These are phyloP conservation scores for Nannoperca australis DNA, from an alignment of 2,797 vertebrate genomes.

Conservation along the genomic window DNA sequence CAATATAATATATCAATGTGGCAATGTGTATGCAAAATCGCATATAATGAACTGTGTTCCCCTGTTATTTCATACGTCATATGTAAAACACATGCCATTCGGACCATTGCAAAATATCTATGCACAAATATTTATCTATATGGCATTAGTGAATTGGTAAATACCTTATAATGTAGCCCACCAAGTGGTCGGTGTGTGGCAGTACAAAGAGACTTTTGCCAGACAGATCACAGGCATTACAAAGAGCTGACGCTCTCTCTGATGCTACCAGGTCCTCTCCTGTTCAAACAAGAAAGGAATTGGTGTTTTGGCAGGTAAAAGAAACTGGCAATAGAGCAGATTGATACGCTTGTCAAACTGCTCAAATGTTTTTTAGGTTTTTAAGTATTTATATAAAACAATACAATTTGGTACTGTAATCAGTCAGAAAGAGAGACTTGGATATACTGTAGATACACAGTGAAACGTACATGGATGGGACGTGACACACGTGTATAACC, in stretches of 20 bases:
- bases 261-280: constrained; percentile 97
- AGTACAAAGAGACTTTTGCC: constrained; percentile 97
- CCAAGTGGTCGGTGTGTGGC: constrained; percentile 97
- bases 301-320: background rate
- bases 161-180: constrained; percentile 98
- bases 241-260: constrained; percentile 93
- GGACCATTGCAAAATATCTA: background rate
- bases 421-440: background rate
- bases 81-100: background rate
- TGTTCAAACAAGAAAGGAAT: constrained; percentile 60
- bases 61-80: background rate
- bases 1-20: too few relatives aligned
- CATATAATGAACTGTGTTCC: background rate
- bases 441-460: background rate
- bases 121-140: background rate
- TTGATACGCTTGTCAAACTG: background rate
- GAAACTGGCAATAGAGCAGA: background rate
- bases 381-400: constrained; percentile 2
- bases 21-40: too few relatives aligned
- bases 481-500: background rate
- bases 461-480: background rate
- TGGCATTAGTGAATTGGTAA: constrained; percentile 5
- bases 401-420: background rate
- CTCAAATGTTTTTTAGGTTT: background rate
- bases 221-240: constrained; percentile 95